A percentile compares a stretch with the other conserved stretches of the same genome.
phyloP scores from a whole-genome alignment of 2,888 invertebrate species.

The Scaptomyza reducta region DNA sequence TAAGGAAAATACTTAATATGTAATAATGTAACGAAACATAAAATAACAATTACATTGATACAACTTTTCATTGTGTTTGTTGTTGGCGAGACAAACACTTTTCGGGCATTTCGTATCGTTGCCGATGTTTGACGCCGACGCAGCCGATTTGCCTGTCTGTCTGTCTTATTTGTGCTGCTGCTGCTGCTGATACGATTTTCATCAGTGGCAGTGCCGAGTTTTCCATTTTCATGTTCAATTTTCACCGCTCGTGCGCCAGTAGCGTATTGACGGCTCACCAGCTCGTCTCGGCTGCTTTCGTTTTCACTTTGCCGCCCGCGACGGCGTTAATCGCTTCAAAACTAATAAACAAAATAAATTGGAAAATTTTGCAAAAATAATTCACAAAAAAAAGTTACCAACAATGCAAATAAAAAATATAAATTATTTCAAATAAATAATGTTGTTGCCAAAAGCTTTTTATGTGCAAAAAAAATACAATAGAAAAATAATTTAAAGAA shows the following conservation, averaged over 20 bases:
- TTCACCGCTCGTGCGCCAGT: slow-evolving; percentile 81
- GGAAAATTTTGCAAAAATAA: slow-evolving; percentile 12
- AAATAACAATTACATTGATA: slow-evolving; percentile 49
- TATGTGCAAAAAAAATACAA: slow-evolving; percentile 2
- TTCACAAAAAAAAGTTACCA: slow-evolving; percentile 5
- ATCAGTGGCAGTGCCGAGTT: slow-evolving; percentile 66
- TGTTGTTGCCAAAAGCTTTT: slow-evolving; percentile 12
- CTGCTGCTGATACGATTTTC: slow-evolving; percentile 55
- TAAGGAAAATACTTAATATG: slow-evolving; percentile 24
- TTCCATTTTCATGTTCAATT: slow-evolving; percentile 81
- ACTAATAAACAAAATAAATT: slow-evolving; percentile 20
- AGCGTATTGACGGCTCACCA: slow-evolving; percentile 82
- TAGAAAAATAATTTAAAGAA: neutral
- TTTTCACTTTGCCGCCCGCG: slow-evolving; percentile 47
- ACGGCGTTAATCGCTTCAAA: slow-evolving; percentile 19
- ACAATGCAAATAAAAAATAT: slow-evolving; percentile 15
- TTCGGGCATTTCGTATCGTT: slow-evolving; percentile 62
- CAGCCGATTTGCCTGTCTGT: slow-evolving; percentile 56
- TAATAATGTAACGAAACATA: slow-evolving; percentile 42
- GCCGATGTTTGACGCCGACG: slow-evolving; percentile 68
- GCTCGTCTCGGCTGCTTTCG: slow-evolving; percentile 81
- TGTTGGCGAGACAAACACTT: slow-evolving; percentile 56
- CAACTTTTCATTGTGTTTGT: slow-evolving; percentile 20
- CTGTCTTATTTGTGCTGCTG: slow-evolving; percentile 30
- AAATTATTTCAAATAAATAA: neutral